Conservation (phyloP, 2,797 vertebrate species). For the Pelochelys cantorii region DNA sequence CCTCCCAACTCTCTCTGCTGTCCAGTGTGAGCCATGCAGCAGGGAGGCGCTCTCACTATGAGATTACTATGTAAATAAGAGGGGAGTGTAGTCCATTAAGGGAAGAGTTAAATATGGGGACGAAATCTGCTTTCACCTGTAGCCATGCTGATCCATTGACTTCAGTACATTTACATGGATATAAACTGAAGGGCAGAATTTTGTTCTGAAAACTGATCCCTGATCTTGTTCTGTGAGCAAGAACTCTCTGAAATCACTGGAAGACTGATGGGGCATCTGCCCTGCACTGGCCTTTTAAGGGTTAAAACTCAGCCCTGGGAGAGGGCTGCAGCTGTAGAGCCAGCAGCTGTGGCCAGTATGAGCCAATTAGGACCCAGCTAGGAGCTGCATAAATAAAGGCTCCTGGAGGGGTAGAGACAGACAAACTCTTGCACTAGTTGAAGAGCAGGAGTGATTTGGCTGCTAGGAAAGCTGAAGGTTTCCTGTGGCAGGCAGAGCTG, state of each 20-base stretch:
- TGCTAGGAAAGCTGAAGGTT: too few relatives aligned
- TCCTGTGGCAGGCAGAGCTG: too few relatives aligned
- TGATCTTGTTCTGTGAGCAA: neutral
- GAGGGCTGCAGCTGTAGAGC: too few relatives aligned
- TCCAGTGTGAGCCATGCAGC: neutral
- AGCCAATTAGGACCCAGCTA: too few relatives aligned
- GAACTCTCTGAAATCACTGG: neutral
- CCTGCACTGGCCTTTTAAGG: too few relatives aligned
- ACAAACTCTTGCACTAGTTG: too few relatives aligned
- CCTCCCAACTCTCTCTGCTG: neutral
- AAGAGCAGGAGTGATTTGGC: too few relatives aligned
- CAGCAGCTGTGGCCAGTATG: too few relatives aligned
- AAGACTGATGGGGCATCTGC: neutral
- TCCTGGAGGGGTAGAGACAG: too few relatives aligned
- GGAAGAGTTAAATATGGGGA: neutral
- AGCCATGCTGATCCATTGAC: neutral
- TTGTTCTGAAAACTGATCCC: neutral
- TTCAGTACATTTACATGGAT: neutral
- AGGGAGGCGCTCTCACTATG: neutral
- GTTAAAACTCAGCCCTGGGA: too few relatives aligned
- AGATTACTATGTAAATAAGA: neutral
- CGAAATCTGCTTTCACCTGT: neutral
- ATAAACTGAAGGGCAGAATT: neutral
- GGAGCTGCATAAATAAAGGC: too few relatives aligned
- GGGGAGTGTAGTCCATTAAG: neutral